Conservation (phyloP, 1,140 invertebrate genomes). For the Mya arenaria region DNA sequence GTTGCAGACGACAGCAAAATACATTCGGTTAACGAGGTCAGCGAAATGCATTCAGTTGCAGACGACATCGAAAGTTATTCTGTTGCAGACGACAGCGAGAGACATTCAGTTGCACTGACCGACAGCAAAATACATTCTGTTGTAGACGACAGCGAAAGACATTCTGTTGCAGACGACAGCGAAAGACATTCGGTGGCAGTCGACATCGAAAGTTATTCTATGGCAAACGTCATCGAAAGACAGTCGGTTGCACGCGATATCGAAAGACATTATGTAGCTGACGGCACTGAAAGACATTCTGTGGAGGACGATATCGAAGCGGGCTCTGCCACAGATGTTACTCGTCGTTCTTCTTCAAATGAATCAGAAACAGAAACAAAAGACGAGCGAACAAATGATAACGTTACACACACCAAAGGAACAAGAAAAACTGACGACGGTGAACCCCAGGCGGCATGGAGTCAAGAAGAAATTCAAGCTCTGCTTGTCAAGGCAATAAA, state of each 20-base stretch:
- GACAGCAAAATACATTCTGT: too few species aligned
- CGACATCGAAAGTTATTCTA: not conserved
- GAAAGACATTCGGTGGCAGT: not conserved
- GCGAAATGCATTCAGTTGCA: too few species aligned
- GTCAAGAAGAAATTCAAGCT: slow-evolving; percentile 58
- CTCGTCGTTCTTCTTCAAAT: not conserved
- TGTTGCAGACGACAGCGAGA: not conserved
- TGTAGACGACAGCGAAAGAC: too few species aligned
- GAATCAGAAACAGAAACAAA: not conserved
- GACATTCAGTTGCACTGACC: not conserved
- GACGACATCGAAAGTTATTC: too few species aligned
- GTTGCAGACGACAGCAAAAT: too few species aligned
- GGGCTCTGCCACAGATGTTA: not conserved
- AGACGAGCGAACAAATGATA: not conserved
- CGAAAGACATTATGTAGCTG: not conserved
- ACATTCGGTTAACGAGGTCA: too few species aligned
- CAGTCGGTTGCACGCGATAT: not conserved
- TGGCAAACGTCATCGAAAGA: not conserved
- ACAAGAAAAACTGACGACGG: too few species aligned
- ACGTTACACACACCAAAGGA: not conserved
- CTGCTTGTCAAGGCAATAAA: slow-evolving; percentile 58
- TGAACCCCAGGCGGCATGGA: slow-evolving; percentile 43
- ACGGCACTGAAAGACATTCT: not conserved
- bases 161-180: too few species aligned
- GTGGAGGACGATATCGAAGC: not conserved